A percentile compares a stretch with the other conserved stretches of the same genome.
phyloP scores from a whole-genome alignment of 2,797 vertebrate species.

The Buphagus erythrorhynchus region DNA sequence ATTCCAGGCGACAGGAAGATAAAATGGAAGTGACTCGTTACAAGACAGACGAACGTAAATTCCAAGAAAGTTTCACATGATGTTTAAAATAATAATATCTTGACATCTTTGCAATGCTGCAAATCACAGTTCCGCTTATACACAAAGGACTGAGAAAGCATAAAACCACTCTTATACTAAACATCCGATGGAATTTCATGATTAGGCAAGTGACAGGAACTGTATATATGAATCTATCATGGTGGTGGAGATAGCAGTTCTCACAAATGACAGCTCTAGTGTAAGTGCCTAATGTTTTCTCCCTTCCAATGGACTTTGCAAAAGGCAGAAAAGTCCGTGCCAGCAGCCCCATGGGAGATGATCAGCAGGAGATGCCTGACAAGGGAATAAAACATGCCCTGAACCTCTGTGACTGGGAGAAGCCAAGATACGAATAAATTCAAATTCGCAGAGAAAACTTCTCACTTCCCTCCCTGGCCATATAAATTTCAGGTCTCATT shows the following conservation, averaged over 20 bases:
- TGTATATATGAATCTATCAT: not conserved
- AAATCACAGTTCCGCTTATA: constrained; percentile 13
- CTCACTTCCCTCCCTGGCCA: not conserved
- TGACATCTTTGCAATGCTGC: constrained; percentile 47
- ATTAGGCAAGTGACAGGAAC: not conserved
- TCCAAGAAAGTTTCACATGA: constrained; percentile 70
- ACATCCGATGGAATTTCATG: not conserved
- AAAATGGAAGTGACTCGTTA: constrained; percentile 80
- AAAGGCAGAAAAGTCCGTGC: not conserved
- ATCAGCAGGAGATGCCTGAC: not conserved
- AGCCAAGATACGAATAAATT: not conserved
- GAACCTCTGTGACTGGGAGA: not conserved
- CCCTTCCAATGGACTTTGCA: not conserved
- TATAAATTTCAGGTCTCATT: not conserved
- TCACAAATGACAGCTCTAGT: not conserved
- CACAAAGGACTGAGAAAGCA: not conserved
- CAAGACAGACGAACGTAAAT: constrained; percentile 76
- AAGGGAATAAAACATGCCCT: not conserved
- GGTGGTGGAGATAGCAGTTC: not conserved
- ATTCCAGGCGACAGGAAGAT: constrained; percentile 76
- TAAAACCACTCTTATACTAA: not conserved
- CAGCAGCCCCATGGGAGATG: not conserved
- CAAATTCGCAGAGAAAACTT: not conserved
- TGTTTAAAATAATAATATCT: constrained; percentile 74
- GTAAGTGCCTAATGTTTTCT: not conserved